phyloP scores from a whole-genome alignment of 2,797 vertebrate genomes.

The Gymnoscopelus microlampas region DNA sequence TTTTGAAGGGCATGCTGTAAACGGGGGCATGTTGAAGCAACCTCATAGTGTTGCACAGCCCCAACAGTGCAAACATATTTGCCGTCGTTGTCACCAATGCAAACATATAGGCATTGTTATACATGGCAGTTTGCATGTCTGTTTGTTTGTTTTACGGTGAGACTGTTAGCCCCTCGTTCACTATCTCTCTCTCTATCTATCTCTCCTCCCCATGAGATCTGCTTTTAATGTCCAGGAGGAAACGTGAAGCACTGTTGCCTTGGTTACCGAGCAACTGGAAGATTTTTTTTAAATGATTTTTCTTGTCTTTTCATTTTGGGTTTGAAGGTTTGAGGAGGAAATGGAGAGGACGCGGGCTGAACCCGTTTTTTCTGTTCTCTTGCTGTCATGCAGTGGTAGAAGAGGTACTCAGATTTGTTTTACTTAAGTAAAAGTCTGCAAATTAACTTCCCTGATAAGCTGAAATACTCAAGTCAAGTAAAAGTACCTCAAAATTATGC shows the following conservation, averaged over 20 bases:
- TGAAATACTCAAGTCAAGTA: no score
- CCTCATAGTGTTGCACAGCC: constrained; percentile 10
- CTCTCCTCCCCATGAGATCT: constrained; percentile 7
- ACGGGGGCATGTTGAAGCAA: constrained; percentile 11
- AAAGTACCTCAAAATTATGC: no score
- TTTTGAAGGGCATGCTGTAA: neutral
- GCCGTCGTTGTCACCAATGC: constrained; percentile 21
- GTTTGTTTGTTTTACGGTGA: constrained; percentile 24
- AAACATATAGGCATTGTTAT: neutral
- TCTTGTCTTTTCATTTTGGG: constrained; percentile 17
- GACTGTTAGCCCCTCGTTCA: constrained; percentile 30
- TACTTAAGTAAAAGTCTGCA: no score
- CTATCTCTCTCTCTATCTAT: neutral
- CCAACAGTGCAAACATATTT: constrained; percentile 42
- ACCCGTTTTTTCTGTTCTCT: no score
- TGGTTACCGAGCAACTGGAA: constrained; percentile 34
- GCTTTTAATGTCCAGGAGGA: constrained; percentile 33
- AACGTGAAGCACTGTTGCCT: constrained; percentile 42
- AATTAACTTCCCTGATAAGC: no score
- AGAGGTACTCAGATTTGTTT: no score
- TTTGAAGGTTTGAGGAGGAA: constrained; percentile 9
- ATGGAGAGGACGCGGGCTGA: no score
- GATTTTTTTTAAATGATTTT: constrained; percentile 16
- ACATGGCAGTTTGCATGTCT: neutral
- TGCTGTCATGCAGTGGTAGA: no score